A percentile compares a stretch with the other conserved stretches of the same genome.
Evolutionary conservation across 1,140 invertebrate species (phyloP).

Genomic region (Neodiprion fabricii): DNA sequence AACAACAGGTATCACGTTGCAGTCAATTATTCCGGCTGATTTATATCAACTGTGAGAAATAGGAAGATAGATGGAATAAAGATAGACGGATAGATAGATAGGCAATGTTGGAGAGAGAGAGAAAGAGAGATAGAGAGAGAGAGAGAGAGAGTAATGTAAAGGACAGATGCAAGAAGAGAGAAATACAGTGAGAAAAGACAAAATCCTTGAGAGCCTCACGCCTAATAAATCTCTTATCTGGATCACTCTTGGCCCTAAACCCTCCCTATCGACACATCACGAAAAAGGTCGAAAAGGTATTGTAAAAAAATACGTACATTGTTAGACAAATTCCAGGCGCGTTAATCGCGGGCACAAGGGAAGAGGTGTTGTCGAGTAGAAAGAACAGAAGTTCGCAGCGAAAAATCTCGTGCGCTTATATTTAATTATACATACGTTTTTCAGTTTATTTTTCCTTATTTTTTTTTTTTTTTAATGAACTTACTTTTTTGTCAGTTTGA

Average conservation of each 20-base stretch:
- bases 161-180: not conserved
- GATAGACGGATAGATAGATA: not conserved
- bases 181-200: not conserved
- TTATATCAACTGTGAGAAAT: conserved; percentile 3
- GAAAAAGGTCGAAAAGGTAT: no score
- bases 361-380: no score
- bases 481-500: no score
- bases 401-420: no score
- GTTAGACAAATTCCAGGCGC: no score
- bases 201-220: not conserved
- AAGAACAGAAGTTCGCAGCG: no score
- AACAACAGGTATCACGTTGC: conserved; percentile 5
- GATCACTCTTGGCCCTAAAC: not conserved
- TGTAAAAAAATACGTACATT: no score
- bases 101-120: not conserved
- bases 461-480: no score
- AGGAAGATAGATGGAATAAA: not conserved
- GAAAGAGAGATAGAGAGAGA: not conserved
- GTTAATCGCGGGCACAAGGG: no score
- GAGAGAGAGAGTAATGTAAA: not conserved
- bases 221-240: not conserved
- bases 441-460: no score
- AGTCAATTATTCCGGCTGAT: conserved; percentile 14
- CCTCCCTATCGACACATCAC: not conserved
- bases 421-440: no score